phyloP scores from a whole-genome alignment of 1,140 invertebrate species.

The Plectrocnemia conspersa region DNA sequence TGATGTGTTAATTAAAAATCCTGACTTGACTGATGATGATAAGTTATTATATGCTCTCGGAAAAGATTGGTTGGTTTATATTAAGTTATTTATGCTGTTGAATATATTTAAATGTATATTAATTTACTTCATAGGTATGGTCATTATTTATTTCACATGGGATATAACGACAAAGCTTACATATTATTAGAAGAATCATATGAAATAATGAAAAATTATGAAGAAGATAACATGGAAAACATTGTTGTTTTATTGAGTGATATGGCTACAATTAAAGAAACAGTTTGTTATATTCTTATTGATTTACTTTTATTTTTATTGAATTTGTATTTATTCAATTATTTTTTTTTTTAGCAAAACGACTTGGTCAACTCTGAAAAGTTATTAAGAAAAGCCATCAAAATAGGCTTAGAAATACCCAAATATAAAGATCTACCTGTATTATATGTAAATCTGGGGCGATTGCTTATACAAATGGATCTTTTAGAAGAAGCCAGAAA shows the following conservation, averaged over 20 bases:
- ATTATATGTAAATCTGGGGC: conserved; percentile 79
- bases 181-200: conserved; percentile 66
- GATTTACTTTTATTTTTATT: neutral
- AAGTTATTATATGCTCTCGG: conserved; percentile 63
- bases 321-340: neutral
- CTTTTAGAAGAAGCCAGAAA: conserved; percentile 66
- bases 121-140: conserved; percentile 56
- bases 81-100: conserved; percentile 9
- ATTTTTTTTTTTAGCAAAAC: conserved; percentile 46
- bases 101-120: neutral
- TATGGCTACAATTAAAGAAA: conserved; percentile 68
- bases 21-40: conserved; percentile 52
- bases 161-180: conserved; percentile 61
- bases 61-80: conserved; percentile 57
- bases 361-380: conserved; percentile 65
- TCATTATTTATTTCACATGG: conserved; percentile 63
- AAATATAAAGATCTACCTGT: conserved; percentile 65
- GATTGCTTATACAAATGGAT: conserved; percentile 68
- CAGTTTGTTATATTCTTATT: conserved; percentile 20
- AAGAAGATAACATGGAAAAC: conserved; percentile 68
- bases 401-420: conserved; percentile 58
- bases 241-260: conserved; percentile 79
- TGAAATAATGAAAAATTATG: conserved; percentile 58
- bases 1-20: conserved; percentile 47
- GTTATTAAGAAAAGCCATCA: conserved; percentile 67